These are phyloP conservation scores for Pangasius mekongensis DNA, from an alignment of 2,797 vertebrate species.

Conservation along the genomic window DNA sequence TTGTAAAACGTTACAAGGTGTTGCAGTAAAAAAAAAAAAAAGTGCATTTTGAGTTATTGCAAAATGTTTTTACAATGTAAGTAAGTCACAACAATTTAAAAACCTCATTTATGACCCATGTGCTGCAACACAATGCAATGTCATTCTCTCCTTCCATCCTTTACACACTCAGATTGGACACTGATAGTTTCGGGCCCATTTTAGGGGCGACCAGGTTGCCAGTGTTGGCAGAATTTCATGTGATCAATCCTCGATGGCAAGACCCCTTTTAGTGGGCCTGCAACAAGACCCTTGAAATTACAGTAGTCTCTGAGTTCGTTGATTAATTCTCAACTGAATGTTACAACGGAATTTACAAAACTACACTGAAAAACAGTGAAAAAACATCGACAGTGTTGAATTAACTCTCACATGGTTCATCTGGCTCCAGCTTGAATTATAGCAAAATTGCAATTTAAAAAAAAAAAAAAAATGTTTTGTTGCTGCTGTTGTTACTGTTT, in stretches of 20 bases:
- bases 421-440: neutral
- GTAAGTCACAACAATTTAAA: conserved; percentile 24
- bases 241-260: neutral
- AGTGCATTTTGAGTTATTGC: neutral
- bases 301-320: neutral
- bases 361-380: neutral
- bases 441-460: too few relatives aligned
- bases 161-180: neutral
- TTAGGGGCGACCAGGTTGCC: neutral
- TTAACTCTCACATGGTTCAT: neutral
- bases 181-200: neutral
- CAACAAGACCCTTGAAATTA: neutral
- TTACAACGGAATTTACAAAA: neutral
- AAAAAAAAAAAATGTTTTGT: too few relatives aligned
- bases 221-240: conserved; percentile 14
- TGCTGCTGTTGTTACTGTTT: neutral
- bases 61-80: too few relatives aligned
- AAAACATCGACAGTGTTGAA: neutral
- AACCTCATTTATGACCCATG: neutral
- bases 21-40: conserved; percentile 6
- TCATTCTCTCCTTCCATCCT: neutral
- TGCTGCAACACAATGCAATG: neutral
- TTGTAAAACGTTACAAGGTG: neutral
- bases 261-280: neutral
- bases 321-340: neutral